Percentiles rank a stretch among this genome's conserved stretches.
These are phyloP conservation scores for Ornithoptera alexandrae DNA, from an alignment of 2,888 invertebrate genomes.

Conservation along the genomic window DNA sequence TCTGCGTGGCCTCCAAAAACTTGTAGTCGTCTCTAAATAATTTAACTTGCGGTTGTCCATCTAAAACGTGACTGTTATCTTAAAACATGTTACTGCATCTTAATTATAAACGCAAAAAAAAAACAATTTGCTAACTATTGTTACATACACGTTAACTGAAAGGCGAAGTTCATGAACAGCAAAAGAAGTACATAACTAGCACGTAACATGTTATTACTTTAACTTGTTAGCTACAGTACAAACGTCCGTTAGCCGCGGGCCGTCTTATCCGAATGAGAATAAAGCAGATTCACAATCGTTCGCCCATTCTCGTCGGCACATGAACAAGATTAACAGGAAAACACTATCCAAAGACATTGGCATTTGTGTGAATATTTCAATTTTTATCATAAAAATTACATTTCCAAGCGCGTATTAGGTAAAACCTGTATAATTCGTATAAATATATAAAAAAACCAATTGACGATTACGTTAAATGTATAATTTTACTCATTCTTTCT, in stretches of 20 bases:
- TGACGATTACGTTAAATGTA: not conserved
- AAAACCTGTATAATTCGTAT: not conserved
- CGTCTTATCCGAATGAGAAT: slow-evolving; percentile 22
- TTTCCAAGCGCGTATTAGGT: slow-evolving; percentile 4
- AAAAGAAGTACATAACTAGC: slow-evolving; percentile 32
- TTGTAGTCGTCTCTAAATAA: slow-evolving; percentile 62
- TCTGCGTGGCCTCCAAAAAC: slow-evolving; percentile 45
- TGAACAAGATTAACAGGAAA: slow-evolving; percentile 35
- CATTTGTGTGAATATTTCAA: slow-evolving; percentile 17
- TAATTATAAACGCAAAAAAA: not conserved
- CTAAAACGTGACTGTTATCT: slow-evolving; percentile 41
- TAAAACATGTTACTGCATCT: slow-evolving; percentile 7
- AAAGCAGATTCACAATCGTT: slow-evolving; percentile 26
- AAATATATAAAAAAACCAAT: not conserved
- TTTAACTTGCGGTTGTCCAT: slow-evolving; percentile 47
- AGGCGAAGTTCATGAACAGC: slow-evolving; percentile 31
- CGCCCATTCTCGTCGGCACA: slow-evolving; percentile 1
- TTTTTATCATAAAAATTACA: slow-evolving; percentile 8
- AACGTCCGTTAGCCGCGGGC: slow-evolving; percentile 15
- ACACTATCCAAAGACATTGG: slow-evolving; percentile 12
- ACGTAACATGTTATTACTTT: slow-evolving; percentile 32
- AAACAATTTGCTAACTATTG: not conserved
- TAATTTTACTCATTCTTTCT: not conserved
- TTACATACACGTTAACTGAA: slow-evolving; percentile 37
- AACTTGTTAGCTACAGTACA: not conserved